Conservation (phyloP, 2,888 invertebrate genomes). For the Mesoligia furuncula region DNA sequence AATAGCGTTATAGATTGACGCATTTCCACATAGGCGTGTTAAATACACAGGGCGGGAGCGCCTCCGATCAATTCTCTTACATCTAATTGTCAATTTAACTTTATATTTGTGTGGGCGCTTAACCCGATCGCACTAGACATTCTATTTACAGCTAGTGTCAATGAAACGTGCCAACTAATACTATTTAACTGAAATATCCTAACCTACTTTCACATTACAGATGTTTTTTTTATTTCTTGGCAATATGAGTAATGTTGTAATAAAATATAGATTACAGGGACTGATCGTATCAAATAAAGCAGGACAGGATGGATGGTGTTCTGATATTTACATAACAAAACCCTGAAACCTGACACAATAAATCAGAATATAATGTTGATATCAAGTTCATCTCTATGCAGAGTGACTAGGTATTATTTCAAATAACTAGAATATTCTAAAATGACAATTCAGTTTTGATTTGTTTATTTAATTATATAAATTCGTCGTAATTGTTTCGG, state of each 20-base stretch:
- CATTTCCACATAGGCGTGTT: constrained; percentile 43
- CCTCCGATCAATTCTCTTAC: constrained; percentile 47
- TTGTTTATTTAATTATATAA: constrained; percentile 3
- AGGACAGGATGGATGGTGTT: constrained; percentile 30
- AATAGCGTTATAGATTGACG: constrained; percentile 52
- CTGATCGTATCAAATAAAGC: constrained; percentile 35
- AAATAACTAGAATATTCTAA: constrained; percentile 27
- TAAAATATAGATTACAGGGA: constrained; percentile 12
- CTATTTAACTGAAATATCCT: constrained; percentile 79
- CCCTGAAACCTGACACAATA: constrained; percentile 32
- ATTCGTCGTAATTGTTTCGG: not conserved
- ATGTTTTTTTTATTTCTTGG: constrained; percentile 48
- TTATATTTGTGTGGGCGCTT: constrained; percentile 66
- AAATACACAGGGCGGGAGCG: constrained; percentile 19
- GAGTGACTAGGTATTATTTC: constrained; percentile 39
- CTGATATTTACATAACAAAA: constrained; percentile 54
- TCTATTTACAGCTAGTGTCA: constrained; percentile 84
- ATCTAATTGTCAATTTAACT: constrained; percentile 62
- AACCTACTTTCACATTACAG: constrained; percentile 69
- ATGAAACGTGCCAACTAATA: constrained; percentile 84
- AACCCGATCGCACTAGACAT: constrained; percentile 73
- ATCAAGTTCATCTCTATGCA: constrained; percentile 42
- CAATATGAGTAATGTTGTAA: constrained; percentile 33
- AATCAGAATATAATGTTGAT: constrained; percentile 31
- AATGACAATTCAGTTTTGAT: constrained; percentile 26